A percentile compares a stretch with the other conserved stretches of the same genome.
phyloP scores from a whole-genome alignment of 2,113 vertebrate genomes.

The Catharus fuscescens region DNA sequence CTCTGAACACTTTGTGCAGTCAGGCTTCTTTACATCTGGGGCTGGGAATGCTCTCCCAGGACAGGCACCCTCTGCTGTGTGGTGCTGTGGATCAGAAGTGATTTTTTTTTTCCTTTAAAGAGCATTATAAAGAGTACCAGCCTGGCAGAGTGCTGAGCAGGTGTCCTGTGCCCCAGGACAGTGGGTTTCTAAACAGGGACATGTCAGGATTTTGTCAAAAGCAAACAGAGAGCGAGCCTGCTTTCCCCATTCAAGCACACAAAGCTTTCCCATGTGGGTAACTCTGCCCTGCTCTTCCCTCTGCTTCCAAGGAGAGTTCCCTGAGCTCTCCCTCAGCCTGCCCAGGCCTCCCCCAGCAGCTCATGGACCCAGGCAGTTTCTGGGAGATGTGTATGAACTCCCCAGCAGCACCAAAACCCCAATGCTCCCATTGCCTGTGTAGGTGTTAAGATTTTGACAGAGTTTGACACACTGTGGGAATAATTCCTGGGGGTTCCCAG shows the following conservation, averaged over 20 bases:
- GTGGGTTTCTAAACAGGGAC: not conserved
- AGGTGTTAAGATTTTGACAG: not conserved
- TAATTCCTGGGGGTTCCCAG: not conserved
- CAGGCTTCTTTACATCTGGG: not conserved
- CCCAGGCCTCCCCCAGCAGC: not conserved
- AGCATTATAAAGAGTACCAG: not conserved
- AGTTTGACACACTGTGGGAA: not conserved
- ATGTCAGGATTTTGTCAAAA: not conserved
- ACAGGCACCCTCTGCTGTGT: not conserved
- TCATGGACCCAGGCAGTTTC: not conserved
- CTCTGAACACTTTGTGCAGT: not conserved
- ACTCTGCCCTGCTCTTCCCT: not conserved
- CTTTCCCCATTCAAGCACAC: fast-evolving
- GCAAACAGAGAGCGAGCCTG: not conserved
- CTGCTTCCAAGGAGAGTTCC: not conserved
- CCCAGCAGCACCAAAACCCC: not conserved
- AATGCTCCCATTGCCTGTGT: not conserved
- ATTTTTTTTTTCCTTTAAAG: not conserved
- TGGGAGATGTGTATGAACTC: not conserved
- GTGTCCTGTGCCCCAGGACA: not conserved
- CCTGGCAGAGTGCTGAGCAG: fast-evolving
- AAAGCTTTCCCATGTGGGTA: not conserved
- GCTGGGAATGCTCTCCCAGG: not conserved
- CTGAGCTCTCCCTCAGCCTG: not conserved
- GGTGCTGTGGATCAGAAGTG: not conserved